Evolutionary conservation across 1,140 invertebrate genomes (phyloP).

Genomic region (Copidosoma floridanum): DNA sequence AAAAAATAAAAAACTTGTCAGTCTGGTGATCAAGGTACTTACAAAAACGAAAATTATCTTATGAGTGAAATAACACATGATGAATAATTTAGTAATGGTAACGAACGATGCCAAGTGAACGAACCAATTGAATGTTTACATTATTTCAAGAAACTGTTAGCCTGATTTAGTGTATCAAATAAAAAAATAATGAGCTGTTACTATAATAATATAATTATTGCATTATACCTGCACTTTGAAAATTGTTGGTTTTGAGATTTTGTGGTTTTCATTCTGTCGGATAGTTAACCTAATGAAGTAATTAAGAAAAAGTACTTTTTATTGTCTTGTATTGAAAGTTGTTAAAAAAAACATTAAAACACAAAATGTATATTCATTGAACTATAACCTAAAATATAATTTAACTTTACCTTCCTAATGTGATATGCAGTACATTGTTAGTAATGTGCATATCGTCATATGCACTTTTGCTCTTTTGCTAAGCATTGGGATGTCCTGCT

Average conservation of each 20-base stretch:
- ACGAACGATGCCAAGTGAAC: conserved; percentile 5
- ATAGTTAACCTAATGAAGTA: conserved; percentile 13
- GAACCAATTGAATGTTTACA: background rate
- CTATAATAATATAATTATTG: conserved; percentile 1
- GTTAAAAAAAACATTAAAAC: background rate
- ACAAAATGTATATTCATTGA: background rate
- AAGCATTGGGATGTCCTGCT: too few relatives aligned
- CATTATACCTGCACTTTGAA: conserved; percentile 10
- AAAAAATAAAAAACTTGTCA: too few relatives aligned
- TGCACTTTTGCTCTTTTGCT: background rate
- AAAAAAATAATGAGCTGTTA: background rate
- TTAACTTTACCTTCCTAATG: conserved; percentile 13
- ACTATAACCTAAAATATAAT: conserved; percentile 12
- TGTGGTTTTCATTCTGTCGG: conserved; percentile 11
- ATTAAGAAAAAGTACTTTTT: conserved; percentile 9
- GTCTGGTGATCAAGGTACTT: too few relatives aligned
- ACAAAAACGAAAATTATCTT: too few relatives aligned
- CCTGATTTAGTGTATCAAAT: background rate
- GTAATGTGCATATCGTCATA: background rate
- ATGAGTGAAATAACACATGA: too few relatives aligned
- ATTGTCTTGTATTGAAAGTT: background rate
- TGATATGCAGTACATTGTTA: background rate
- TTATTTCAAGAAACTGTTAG: background rate
- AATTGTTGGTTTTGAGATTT: conserved; percentile 4
- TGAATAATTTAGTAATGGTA: background rate